Conservation (phyloP, 2,888 invertebrate species). For the Lordiphosa andalusiaca region DNA sequence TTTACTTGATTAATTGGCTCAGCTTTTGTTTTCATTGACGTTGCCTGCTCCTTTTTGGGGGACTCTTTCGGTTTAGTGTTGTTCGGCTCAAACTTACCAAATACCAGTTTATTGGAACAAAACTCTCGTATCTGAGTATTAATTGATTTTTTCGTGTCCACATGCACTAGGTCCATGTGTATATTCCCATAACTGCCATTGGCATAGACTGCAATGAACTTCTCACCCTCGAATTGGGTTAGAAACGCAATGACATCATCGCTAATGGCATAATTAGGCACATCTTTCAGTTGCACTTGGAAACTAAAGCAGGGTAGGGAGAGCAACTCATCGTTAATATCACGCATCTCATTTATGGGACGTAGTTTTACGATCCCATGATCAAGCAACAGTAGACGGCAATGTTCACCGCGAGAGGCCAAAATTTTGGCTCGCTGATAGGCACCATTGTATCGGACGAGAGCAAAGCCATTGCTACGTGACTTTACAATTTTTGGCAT, state of each 20-base stretch:
- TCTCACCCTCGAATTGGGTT: conserved; percentile 18
- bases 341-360: conserved; percentile 11
- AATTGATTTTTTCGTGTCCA: conserved; percentile 9
- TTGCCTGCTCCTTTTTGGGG: neutral
- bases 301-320: conserved; percentile 24
- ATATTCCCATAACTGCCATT: neutral
- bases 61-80: neutral
- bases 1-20: neutral
- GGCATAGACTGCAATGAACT: conserved; percentile 4
- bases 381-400: conserved; percentile 29
- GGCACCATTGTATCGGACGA: conserved; percentile 18
- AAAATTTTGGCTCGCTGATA: conserved; percentile 27
- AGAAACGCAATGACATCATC: conserved; percentile 7
- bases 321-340: conserved; percentile 31
- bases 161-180: conserved; percentile 24
- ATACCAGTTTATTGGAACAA: neutral
- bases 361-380: conserved; percentile 13
- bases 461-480: conserved; percentile 1
- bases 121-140: conserved; percentile 27
- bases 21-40: neutral
- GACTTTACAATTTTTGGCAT: conserved; percentile 11
- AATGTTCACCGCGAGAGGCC: neutral
- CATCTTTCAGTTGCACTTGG: conserved; percentile 26
- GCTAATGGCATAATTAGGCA: conserved; percentile 7
- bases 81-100: neutral